phyloP scores from a whole-genome alignment of 2,888 invertebrate species.

The Lasioglossum lativentre region DNA sequence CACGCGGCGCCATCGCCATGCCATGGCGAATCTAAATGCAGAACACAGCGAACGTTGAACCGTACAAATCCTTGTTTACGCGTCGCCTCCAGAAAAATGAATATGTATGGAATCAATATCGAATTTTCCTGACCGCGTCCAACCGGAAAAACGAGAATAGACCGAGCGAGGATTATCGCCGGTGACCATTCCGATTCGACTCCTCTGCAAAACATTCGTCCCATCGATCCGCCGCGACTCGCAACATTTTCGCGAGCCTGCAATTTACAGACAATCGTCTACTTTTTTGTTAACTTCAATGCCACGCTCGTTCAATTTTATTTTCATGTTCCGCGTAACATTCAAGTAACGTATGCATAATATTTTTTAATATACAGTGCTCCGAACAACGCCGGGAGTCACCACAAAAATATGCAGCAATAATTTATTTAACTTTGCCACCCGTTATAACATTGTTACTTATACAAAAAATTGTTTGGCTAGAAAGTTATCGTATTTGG shows the following conservation, averaged over 20 bases:
- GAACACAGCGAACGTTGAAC: constrained; percentile 27
- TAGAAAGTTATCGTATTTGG: no score
- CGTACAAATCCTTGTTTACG: constrained; percentile 33
- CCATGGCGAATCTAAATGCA: constrained; percentile 7
- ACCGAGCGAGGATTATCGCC: constrained; percentile 14
- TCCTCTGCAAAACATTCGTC: background rate
- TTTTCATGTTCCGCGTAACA: no score
- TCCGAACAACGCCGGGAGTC: no score
- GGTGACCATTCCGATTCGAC: background rate
- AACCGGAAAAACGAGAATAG: constrained; percentile 5
- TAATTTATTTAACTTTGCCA: no score
- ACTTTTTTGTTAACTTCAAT: background rate
- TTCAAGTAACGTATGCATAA: no score
- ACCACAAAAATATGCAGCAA: no score
- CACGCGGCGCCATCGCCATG: background rate
- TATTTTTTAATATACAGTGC: no score
- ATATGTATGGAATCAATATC: constrained; percentile 34
- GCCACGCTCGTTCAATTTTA: no score
- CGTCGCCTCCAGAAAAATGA: constrained; percentile 18
- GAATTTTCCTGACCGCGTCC: constrained; percentile 13
- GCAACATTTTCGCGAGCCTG: background rate
- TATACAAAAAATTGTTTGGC: no score
- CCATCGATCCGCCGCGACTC: background rate
- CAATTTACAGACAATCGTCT: background rate
- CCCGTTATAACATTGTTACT: no score